A percentile compares a stretch with the other conserved stretches of the same genome.
phyloP scores from a whole-genome alignment of 2,888 invertebrate species.

The Acleris sparsana region DNA sequence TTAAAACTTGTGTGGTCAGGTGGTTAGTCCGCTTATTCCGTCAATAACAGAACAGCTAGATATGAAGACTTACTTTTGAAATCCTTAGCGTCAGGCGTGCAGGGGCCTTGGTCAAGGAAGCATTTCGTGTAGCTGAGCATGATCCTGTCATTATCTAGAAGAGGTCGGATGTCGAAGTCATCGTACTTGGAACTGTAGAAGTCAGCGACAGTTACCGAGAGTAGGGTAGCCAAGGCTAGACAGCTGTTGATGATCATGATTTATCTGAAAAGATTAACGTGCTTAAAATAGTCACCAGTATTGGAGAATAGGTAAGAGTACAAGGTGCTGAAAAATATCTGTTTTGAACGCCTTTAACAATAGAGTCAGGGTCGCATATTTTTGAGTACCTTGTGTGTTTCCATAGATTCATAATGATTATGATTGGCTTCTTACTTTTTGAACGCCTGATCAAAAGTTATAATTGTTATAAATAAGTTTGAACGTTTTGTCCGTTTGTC shows the following conservation, averaged over 20 bases:
- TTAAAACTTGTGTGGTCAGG: too few species aligned
- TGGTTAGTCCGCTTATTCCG: too few species aligned
- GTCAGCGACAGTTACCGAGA: constrained; percentile 54
- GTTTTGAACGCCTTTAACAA: too few species aligned
- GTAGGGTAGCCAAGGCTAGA: constrained; percentile 41
- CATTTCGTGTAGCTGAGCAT: constrained; percentile 88
- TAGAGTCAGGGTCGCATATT: too few species aligned
- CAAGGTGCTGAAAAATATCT: too few species aligned
- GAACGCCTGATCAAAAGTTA: too few species aligned
- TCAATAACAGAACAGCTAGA: too few species aligned
- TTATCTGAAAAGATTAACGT: neutral
- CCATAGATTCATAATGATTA: too few species aligned
- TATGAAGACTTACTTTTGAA: constrained; percentile 86
- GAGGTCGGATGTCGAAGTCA: constrained; percentile 87
- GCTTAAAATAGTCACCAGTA: neutral
- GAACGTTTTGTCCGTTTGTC: too few species aligned
- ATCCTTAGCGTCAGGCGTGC: constrained; percentile 88
- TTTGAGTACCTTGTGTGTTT: too few species aligned
- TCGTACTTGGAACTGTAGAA: constrained; percentile 88
- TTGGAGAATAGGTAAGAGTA: neutral
- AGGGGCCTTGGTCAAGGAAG: constrained; percentile 85
- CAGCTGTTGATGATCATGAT: constrained; percentile 38
- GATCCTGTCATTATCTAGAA: constrained; percentile 87
- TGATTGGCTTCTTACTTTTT: too few species aligned
- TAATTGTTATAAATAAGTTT: too few species aligned